Evolutionary conservation across 2,888 invertebrate species (phyloP), one percentile per base, ranked within the genome.

Genomic region (Metacarcinus magister): DNA sequence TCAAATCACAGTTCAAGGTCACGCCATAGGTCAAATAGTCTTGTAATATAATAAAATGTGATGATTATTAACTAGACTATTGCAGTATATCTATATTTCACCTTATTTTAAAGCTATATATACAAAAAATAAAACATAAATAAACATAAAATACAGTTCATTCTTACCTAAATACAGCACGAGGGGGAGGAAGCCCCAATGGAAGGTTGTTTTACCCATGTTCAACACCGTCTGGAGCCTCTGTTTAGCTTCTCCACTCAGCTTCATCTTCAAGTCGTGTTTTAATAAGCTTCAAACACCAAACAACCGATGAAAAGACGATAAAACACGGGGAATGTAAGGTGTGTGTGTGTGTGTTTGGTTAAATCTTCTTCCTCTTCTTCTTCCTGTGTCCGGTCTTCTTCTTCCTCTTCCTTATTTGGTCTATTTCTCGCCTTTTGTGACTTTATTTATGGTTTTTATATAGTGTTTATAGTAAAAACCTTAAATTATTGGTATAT

Each of bases 101-200:
- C 48, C 13, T 19, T 16, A 67, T 67, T 10, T 2, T 23, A 23
- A 1, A 16, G 19, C 67, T 67, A 5, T 8, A 48, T 8, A 48
- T 48, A 48, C 5, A 48, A 48, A 48, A 48, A 75, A 10, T 3
- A 28, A 28, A 28, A 28, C 3, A 67, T 13, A 67, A 67, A 92
- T n/a, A 48, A 23, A 13, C 46, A 7, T 67, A 8, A 67, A 67
- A 23, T 19, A 67, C 10, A 19, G 3, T 19, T 67, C 7, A 67
- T 16, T 19, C 48, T 19, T 39, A 97, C 98, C 98, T 97, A 98
- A 97, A 97, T 98, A 98, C 28, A 98, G 97, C 46, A 98, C 98
- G 82, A 98, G 98, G 0, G 98, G 98, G 96, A 98, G 98, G 97
- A 98, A 98, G 90, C 98, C 98, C 98, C 98, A 98, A 97, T 98